These are phyloP conservation scores for Baccha elongata DNA, from an alignment of 2,888 invertebrate genomes.

Conservation along the genomic window DNA sequence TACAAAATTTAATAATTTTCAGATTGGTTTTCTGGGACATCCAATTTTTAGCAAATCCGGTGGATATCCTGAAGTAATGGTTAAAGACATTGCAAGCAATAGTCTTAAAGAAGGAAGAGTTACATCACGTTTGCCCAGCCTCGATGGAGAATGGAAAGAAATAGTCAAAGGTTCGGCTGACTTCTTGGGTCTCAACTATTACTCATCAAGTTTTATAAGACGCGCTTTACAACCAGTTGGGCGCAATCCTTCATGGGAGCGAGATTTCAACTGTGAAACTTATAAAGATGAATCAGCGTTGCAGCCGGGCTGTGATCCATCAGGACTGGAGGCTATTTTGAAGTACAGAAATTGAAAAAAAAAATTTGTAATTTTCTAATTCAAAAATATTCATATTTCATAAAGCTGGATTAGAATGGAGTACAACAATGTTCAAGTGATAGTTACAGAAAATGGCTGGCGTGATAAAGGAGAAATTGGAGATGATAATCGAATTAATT, in stretches of 20 bases:
- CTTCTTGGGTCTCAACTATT: conserved; percentile 79
- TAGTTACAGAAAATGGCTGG: conserved; percentile 86
- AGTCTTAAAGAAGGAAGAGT: conserved; percentile 78
- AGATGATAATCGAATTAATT: conserved; percentile 79
- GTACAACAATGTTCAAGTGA: conserved; percentile 84
- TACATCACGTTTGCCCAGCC: conserved; percentile 76
- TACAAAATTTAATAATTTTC: conserved; percentile 2
- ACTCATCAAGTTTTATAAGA: conserved; percentile 76
- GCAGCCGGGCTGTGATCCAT: conserved; percentile 74
- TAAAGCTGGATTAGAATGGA: conserved; percentile 83
- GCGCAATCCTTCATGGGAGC: conserved; percentile 83
- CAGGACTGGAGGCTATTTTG: conserved; percentile 55
- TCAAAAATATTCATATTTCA: not conserved
- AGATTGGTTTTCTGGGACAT: conserved; percentile 80
- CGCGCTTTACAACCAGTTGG: conserved; percentile 74
- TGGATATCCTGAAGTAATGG: conserved; percentile 79
- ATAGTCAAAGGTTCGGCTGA: conserved; percentile 76
- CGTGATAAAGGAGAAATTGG: conserved; percentile 82
- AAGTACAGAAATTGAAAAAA: conserved; percentile 5
- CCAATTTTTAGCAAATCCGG: conserved; percentile 78
- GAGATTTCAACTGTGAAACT: conserved; percentile 81
- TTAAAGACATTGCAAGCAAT: conserved; percentile 77
- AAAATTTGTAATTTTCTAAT: not conserved
- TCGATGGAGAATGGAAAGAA: conserved; percentile 73
- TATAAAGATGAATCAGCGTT: conserved; percentile 74